phyloP scores from a whole-genome alignment of 2,113 vertebrate genomes.

The Hirundichthys speculiger region DNA sequence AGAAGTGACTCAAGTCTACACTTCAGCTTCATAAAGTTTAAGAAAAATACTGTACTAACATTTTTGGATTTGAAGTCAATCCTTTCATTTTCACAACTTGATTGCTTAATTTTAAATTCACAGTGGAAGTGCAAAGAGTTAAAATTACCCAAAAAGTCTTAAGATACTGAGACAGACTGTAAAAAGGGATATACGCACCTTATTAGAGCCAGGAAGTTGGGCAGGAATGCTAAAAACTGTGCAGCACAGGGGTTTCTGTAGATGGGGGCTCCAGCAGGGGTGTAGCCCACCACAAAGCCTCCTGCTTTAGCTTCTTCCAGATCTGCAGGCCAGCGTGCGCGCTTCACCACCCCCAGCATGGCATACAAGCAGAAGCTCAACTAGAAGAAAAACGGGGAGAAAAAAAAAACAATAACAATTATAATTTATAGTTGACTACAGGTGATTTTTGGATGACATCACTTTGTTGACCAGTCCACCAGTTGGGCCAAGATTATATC shows the following conservation, averaged over 20 bases:
- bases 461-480: background rate
- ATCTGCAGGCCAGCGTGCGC: conserved; percentile 89
- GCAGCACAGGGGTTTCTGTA: conserved; percentile 91
- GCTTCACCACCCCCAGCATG: conserved; percentile 90
- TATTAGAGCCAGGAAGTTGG: conserved; percentile 92
- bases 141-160: no score
- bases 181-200: conserved; percentile 75
- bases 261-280: conserved; percentile 84
- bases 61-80: no score
- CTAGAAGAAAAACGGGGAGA: conserved; percentile 68
- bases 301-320: conserved; percentile 92
- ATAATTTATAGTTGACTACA: background rate
- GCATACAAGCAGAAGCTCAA: conserved; percentile 91
- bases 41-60: background rate
- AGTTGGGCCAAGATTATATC: background rate
- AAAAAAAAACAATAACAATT: no score
- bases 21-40: background rate
- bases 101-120: no score
- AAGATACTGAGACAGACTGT: no score
- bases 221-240: conserved; percentile 88
- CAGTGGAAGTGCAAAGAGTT: no score
- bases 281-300: conserved; percentile 88
- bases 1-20: no score
- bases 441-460: background rate
- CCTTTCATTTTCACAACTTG: no score